Base-by-base conservation (phyloP, 2,113 vertebrate species). In the Meriones unguiculatus region DNA sequence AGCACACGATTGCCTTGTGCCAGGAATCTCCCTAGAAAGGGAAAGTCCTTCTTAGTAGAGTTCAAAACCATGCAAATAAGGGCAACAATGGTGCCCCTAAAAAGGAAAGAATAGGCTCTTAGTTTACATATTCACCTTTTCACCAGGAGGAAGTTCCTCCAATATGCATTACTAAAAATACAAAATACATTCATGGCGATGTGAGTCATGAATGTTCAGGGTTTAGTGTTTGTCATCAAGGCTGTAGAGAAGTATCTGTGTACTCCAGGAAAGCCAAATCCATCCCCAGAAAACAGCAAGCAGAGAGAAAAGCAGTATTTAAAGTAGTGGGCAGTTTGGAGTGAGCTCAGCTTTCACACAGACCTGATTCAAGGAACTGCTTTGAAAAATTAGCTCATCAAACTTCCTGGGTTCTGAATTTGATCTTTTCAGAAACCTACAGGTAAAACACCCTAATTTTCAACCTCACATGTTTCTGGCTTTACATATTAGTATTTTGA, bases 401-500 rank as follows among this genome's bases (percentile, higher is more conserved):
- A 73, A 25, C 89, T 87, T 93, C 62, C 7, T 35, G 7, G 46
- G 87, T 90, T 75, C 92, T 87, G n/a, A 82, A 78, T 30, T 78
- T 75, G 88, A 97, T 67, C 35, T 89, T 67, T 96, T 73, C 85
- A 93, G 35, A 95, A 87, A 69, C 50, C 52, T 69, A 11, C 12
- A 84, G 54, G 76, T 96, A 85, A 95, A 81, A 50, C 65, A 46
- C 73, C 72, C 41, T 87, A 41, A 15, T 18, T 82, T 77, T 73
- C 73, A 76, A 82, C 64, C 82, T 93, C 76, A 57, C 64, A 57
- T 52, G 76, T 38, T 41, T 89, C 89, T 93, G 92, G 82, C 73
- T 97, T 93, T 95, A 75, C 95, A 95, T 89, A 97, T 82, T 30
- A 25, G 35, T 67, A 0, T 90, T 87, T 78, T 30, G 11, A 95